phyloP scores from a whole-genome alignment of 2,797 vertebrate genomes.

The Onychomys arenicola region DNA sequence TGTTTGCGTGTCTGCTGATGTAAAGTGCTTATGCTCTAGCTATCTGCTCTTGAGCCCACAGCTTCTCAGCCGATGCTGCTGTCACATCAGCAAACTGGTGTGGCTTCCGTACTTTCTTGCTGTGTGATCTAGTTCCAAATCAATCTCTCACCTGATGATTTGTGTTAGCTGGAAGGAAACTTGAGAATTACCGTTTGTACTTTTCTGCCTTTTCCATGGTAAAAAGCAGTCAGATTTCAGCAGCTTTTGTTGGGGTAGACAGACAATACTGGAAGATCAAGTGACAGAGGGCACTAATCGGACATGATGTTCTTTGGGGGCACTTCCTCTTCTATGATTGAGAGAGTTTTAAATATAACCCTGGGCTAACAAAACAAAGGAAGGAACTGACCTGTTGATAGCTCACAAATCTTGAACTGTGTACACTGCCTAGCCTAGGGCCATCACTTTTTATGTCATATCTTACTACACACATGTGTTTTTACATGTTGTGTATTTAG shows the following conservation, averaged over 20 bases:
- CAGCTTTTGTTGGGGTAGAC: background rate
- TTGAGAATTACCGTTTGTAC: background rate
- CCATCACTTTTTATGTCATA: background rate
- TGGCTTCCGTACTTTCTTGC: background rate
- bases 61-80: background rate
- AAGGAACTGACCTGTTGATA: background rate
- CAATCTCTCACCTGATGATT: background rate
- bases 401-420: background rate
- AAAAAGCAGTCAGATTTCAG: background rate
- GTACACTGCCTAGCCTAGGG: background rate
- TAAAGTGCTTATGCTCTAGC: no score
- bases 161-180: background rate
- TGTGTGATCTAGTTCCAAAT: background rate
- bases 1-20: background rate
- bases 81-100: background rate
- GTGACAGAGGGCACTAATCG: background rate
- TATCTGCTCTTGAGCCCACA: background rate
- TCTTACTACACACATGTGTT: background rate
- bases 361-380: background rate
- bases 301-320: background rate
- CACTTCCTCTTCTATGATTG: background rate
- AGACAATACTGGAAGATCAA: background rate
- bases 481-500: slow-evolving; percentile 1
- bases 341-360: background rate
- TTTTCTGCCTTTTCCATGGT: background rate